Evolutionary conservation across 2,113 vertebrate genomes (phyloP), one percentile per base, ranked within the genome.

Genomic region (Enhydra lutris): DNA sequence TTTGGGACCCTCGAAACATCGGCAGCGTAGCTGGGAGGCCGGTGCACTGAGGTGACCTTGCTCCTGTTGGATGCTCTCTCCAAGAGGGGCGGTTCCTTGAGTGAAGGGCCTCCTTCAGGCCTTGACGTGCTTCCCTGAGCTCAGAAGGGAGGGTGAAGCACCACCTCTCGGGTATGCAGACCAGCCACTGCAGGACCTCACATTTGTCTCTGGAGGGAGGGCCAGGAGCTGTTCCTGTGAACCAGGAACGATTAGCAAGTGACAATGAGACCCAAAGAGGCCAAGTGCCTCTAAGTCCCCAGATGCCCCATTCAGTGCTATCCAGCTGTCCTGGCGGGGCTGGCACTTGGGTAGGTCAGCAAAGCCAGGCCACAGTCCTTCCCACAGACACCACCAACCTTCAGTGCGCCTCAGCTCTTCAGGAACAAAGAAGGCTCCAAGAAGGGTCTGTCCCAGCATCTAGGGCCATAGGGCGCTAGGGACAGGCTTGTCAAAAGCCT

Each of bases 381-480:
- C 42, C 69, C 34, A 47, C n/a, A 85, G 59, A 8, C 4, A 42
- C 80, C 12, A 0, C 31, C 8, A 15, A 34, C 36, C 74, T 57
- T n/a, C 45, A 20, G 23, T 61, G 12, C 10, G 20, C 82, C 52
- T 65, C 31, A 36, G 65, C 73, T 31, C 50, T 61, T 15, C 7
- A 18, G 4, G 29, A 69, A 24, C 61, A 45, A n/a, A 63, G 67
- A 17, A 12, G 10, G 24, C 31, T 50, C 15, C 21, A 11, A 26
- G 10, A 34, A 55, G 36, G 1, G 18, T 23, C 39, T 23, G 36
- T 76, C 52, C 80, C 76, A 29, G 29, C 0, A 0, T 20, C 34
- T 67, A 45, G 45, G 79, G 39, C 47, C 1, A 21, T 36, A 8
- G 23, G 4, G 23, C 1, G 0, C 0, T 3, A 42, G 31, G 11